Evolutionary conservation across 2,888 invertebrate genomes (phyloP).

Genomic region (Lasioglossum villosulum): DNA sequence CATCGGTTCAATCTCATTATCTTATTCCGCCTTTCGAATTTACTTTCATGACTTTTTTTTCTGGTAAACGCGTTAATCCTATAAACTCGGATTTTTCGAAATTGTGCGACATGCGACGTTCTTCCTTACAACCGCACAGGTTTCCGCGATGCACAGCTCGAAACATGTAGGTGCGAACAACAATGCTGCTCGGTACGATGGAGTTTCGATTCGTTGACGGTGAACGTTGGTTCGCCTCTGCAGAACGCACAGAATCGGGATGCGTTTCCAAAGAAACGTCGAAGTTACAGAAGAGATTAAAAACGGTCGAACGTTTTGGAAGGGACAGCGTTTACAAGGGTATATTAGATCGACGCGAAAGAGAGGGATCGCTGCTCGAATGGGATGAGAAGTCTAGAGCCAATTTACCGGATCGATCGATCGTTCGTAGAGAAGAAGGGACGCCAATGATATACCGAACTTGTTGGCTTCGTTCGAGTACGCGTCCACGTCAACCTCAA

Average conservation of each 20-base stretch:
- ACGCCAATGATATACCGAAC: conserved; percentile 5
- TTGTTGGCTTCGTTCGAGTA: conserved; percentile 14
- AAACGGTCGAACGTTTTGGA: background rate
- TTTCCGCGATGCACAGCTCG: background rate
- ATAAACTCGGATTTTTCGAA: too few species aligned
- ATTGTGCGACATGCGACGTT: too few species aligned
- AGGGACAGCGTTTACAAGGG: background rate
- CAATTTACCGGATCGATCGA: background rate
- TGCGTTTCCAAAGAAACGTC: background rate
- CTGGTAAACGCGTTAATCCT: too few species aligned
- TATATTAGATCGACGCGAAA: background rate
- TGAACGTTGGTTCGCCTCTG: background rate
- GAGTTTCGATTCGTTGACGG: background rate
- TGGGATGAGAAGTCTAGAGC: background rate
- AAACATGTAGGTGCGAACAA: background rate
- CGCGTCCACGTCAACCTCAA: background rate
- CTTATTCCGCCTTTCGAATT: too few species aligned
- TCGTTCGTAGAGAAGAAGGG: conserved; percentile 6
- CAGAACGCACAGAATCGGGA: background rate
- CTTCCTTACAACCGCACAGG: too few species aligned
- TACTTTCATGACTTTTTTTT: too few species aligned
- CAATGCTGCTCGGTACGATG: background rate
- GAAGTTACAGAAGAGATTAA: background rate
- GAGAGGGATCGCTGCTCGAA: background rate
- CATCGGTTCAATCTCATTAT: too few species aligned